Conservation (phyloP, 2,888 invertebrate species). For the Caradrina clavipalpis region DNA sequence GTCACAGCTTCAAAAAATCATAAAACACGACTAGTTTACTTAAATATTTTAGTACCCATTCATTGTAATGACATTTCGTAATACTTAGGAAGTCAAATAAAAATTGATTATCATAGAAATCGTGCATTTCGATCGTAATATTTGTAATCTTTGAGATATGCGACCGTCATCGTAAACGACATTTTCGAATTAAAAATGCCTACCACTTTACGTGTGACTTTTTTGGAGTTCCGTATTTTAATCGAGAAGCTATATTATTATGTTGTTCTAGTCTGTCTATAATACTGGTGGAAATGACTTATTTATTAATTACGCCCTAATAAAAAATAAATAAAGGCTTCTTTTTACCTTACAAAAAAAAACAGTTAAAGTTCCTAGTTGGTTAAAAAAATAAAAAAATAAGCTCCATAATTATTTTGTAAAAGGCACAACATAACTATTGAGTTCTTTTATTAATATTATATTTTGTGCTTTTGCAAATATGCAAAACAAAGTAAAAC, state of each 20-base stretch:
- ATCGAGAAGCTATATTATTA: too few relatives aligned
- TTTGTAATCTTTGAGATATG: slow-evolving; percentile 57
- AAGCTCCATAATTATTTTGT: background rate
- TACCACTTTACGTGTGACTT: slow-evolving; percentile 34
- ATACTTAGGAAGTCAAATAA: slow-evolving; percentile 41
- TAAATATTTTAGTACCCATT: slow-evolving; percentile 43
- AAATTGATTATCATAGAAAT: slow-evolving; percentile 65
- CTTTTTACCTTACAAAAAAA: too few relatives aligned
- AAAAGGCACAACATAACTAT: background rate
- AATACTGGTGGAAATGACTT: too few relatives aligned
- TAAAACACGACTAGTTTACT: slow-evolving; percentile 34
- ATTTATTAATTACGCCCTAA: too few relatives aligned
- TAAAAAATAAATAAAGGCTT: too few relatives aligned
- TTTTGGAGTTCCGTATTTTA: slow-evolving; percentile 15
- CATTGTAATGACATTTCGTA: slow-evolving; percentile 52
- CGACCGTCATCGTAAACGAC: slow-evolving; percentile 42
- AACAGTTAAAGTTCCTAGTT: too few relatives aligned
- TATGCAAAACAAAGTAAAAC: background rate
- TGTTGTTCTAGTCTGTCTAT: too few relatives aligned
- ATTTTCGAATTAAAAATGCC: slow-evolving; percentile 38
- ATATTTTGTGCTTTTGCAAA: background rate
- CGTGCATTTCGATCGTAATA: slow-evolving; percentile 51
- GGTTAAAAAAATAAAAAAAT: too few relatives aligned
- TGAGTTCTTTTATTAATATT: too few relatives aligned
- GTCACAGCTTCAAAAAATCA: slow-evolving; percentile 35